Percentiles rank a stretch among this genome's conserved stretches.
These are phyloP conservation scores for Hylaeus volcanicus DNA, from an alignment of 1,140 invertebrate species.

Conservation along the genomic window DNA sequence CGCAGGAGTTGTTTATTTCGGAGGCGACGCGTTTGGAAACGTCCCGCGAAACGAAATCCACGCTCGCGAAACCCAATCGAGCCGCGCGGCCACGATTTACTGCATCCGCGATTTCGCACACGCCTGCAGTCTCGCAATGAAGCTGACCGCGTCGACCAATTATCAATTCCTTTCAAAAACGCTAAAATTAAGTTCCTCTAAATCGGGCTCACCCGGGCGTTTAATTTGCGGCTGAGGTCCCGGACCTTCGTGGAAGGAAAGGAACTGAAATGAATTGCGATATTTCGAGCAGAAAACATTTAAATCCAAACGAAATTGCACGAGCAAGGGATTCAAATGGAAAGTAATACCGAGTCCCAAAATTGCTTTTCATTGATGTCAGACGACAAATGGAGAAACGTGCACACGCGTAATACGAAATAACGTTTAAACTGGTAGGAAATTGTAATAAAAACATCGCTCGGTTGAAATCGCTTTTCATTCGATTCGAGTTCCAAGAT, in stretches of 20 bases:
- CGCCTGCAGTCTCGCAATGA: background rate
- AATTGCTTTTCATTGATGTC: background rate
- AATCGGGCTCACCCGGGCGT: too few species aligned
- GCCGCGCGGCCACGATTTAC: background rate
- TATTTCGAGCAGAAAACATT: too few species aligned
- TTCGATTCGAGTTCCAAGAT: too few species aligned
- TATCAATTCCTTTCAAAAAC: background rate
- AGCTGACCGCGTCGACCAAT: background rate
- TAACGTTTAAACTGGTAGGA: too few species aligned
- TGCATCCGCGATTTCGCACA: background rate
- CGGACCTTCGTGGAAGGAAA: too few species aligned
- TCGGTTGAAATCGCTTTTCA: too few species aligned
- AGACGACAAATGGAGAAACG: background rate
- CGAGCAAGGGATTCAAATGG: background rate
- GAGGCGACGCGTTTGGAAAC: background rate
- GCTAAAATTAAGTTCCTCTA: too few species aligned
- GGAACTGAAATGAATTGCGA: too few species aligned
- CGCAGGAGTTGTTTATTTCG: slow-evolving; percentile 1
- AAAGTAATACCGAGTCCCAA: background rate
- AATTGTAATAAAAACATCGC: too few species aligned
- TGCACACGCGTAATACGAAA: too few species aligned
- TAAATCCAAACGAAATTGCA: too few species aligned
- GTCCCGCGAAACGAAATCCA: background rate
- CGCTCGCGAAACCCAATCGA: background rate
- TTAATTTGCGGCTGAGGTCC: too few species aligned